Percentiles rank a stretch among this genome's conserved stretches.
Conservation (phyloP, 1,140 invertebrate species). For the Leguminivora glycinivorella region DNA sequence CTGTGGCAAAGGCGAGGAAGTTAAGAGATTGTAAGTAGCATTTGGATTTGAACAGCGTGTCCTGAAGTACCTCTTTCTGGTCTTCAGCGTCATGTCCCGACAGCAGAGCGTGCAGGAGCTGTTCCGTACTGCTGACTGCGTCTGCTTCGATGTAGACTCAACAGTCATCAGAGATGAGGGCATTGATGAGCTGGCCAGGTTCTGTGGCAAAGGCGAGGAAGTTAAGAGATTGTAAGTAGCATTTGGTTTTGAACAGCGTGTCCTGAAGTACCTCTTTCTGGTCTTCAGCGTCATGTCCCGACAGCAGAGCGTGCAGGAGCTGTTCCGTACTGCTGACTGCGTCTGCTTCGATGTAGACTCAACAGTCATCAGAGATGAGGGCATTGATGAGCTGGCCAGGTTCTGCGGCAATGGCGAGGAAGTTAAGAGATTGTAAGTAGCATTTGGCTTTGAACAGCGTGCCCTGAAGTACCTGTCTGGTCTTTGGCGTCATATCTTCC, state of each 20-base stretch:
- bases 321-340: constrained; percentile 91
- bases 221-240: constrained; percentile 92
- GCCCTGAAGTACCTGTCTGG: constrained; percentile 73
- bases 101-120: constrained; percentile 81
- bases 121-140: constrained; percentile 91
- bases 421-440: constrained; percentile 92
- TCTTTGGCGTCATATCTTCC: constrained; percentile 75
- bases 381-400: constrained; percentile 96
- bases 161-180: constrained; percentile 97
- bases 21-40: constrained; percentile 88
- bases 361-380: constrained; percentile 96
- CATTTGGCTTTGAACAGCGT: too few relatives aligned
- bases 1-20: constrained; percentile 94
- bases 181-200: constrained; percentile 97
- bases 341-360: constrained; percentile 99
- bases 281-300: constrained; percentile 76
- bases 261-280: constrained; percentile 73
- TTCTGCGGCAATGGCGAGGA: constrained; percentile 95
- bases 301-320: constrained; percentile 79
- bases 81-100: constrained; percentile 75
- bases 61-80: constrained; percentile 72
- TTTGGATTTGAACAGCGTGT: constrained; percentile 49
- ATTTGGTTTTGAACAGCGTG: too few relatives aligned
- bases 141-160: constrained; percentile 99
- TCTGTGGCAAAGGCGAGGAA: constrained; percentile 94